Conservation (phyloP, 2,888 invertebrate species). For the Acholoe squamosa region DNA sequence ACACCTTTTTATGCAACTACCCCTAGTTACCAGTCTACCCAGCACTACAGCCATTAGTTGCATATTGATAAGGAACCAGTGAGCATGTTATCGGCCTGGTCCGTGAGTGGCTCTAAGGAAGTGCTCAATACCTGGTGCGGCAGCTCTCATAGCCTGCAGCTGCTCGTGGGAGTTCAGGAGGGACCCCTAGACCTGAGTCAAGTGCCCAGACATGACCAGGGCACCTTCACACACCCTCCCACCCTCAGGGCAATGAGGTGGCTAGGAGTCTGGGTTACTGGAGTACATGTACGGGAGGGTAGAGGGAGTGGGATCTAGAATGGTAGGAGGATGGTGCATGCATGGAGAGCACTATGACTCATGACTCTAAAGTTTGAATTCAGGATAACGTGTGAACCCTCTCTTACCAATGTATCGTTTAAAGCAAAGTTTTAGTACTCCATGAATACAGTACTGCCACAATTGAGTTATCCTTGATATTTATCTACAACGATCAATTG, state of each 20-base stretch:
- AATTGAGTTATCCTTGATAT: too few relatives aligned
- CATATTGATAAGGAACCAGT: constrained; percentile 13
- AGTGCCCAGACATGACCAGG: constrained; percentile 23
- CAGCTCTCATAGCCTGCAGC: background rate
- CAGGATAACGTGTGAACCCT: too few relatives aligned
- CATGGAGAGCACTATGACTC: too few relatives aligned
- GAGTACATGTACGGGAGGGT: background rate
- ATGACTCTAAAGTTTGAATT: too few relatives aligned
- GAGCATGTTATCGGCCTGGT: constrained; percentile 18
- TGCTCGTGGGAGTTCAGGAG: background rate
- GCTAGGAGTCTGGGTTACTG: constrained; percentile 9
- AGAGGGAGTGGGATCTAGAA: background rate
- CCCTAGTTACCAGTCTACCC: background rate
- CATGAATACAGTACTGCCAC: too few relatives aligned
- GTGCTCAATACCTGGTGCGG: background rate
- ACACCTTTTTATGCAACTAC: too few relatives aligned
- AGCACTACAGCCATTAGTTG: constrained; percentile 8
- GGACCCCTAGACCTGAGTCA: constrained; percentile 10
- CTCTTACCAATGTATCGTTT: too few relatives aligned
- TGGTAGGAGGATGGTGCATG: background rate
- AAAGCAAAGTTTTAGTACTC: too few relatives aligned
- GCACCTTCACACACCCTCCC: background rate
- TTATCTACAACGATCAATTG: too few relatives aligned
- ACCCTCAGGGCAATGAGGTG: background rate
- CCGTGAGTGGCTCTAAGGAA: background rate